Evolutionary conservation across 2,113 vertebrate species (phyloP).

Genomic region (Nothoprocta perdicaria): DNA sequence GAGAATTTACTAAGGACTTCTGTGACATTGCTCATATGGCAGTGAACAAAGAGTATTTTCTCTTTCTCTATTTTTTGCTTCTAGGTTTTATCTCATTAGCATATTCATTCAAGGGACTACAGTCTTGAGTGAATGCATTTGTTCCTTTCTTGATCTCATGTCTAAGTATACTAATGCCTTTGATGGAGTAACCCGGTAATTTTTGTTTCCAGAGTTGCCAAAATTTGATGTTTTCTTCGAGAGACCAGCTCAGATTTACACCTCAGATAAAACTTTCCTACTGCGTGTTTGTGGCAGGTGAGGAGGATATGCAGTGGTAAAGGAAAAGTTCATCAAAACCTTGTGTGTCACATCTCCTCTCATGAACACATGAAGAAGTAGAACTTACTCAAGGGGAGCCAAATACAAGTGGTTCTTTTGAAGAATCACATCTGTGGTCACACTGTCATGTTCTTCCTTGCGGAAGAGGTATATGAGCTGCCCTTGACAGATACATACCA

Average conservation of each 20-base stretch:
- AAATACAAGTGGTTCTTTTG: fast-evolving
- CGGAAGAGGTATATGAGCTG: neutral
- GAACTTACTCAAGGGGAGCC: neutral
- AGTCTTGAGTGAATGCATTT: neutral
- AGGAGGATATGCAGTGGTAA: neutral
- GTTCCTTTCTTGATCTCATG: neutral
- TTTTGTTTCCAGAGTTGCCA: slow-evolving; percentile 43
- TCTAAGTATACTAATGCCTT: neutral
- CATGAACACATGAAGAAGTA: neutral
- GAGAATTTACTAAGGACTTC: neutral
- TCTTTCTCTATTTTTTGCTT: neutral
- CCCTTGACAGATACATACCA: neutral
- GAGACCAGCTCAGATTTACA: slow-evolving; percentile 53
- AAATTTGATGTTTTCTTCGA: slow-evolving; percentile 47
- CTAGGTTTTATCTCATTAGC: neutral
- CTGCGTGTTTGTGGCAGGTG: slow-evolving; percentile 64
- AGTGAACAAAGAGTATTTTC: fast-evolving
- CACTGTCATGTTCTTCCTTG: neutral
- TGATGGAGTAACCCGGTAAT: neutral
- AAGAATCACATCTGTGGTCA: neutral
- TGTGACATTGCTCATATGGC: neutral
- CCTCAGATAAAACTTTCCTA: slow-evolving; percentile 38
- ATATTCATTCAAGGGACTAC: neutral
- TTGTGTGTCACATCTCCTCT: neutral
- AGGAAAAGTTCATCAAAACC: neutral